These are phyloP conservation scores for Onchidella celtica DNA, from an alignment of 2,888 invertebrate species.

Conservation along the genomic window DNA sequence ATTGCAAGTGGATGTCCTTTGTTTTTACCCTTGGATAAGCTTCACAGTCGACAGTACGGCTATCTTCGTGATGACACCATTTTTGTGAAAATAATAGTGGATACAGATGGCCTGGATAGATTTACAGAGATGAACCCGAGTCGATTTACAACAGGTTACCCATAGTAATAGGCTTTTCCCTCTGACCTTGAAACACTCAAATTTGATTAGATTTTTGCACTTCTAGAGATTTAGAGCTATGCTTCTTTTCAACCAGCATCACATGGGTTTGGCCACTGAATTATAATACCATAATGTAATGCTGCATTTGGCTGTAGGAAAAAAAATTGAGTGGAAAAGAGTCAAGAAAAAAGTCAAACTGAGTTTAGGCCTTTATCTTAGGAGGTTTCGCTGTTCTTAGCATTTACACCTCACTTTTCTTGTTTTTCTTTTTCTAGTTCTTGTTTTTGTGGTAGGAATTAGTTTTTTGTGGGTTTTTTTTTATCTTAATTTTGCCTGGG, in stretches of 20 bases:
- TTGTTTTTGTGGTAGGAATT: too few species aligned
- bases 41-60: constrained; percentile 59
- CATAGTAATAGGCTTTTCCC: constrained; percentile 42
- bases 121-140: constrained; percentile 58
- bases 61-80: constrained; percentile 75
- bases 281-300: too few species aligned
- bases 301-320: too few species aligned
- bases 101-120: constrained; percentile 55
- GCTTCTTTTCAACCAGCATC: not conserved
- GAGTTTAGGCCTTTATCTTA: too few species aligned
- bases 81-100: constrained; percentile 73
- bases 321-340: not conserved
- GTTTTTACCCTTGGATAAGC: constrained; percentile 69
- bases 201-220: not conserved
- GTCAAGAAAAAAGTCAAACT: too few species aligned
- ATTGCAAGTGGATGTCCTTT: constrained; percentile 79
- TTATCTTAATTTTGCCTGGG: too few species aligned
- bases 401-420: too few species aligned
- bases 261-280: too few species aligned
- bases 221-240: not conserved
- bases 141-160: constrained; percentile 43
- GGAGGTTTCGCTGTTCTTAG: too few species aligned
- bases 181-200: constrained; percentile 27
- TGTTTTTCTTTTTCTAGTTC: too few species aligned
- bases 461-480: too few species aligned